Percentiles rank a stretch among this genome's conserved stretches.
These are phyloP conservation scores for Enteromius radiatus DNA, from an alignment of 2,797 vertebrate genomes.

Conservation along the genomic window DNA sequence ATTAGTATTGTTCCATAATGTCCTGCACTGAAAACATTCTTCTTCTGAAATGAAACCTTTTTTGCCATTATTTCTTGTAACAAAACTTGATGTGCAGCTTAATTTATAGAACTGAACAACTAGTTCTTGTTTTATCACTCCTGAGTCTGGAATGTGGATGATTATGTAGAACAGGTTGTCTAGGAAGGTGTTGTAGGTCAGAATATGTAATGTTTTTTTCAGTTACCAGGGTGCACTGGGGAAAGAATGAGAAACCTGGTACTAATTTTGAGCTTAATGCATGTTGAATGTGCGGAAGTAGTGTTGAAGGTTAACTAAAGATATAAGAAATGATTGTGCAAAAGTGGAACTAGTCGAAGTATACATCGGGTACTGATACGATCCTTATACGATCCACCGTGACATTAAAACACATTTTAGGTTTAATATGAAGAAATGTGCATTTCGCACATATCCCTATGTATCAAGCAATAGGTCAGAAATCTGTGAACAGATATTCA, in stretches of 20 bases:
- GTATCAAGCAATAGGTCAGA: too few relatives aligned
- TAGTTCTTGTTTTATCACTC: constrained; percentile 1
- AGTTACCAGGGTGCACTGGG: neutral
- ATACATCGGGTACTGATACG: too few relatives aligned
- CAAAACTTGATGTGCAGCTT: neutral
- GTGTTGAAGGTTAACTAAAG: neutral
- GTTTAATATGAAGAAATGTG: too few relatives aligned
- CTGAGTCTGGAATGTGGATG: constrained; percentile 17
- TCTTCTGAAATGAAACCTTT: neutral
- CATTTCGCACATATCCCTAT: too few relatives aligned
- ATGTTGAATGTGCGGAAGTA: neutral
- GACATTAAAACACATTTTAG: too few relatives aligned
- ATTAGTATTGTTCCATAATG: neutral
- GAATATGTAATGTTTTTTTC: neutral
- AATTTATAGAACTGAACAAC: neutral
- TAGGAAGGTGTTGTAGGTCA: neutral
- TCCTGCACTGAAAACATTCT: neutral
- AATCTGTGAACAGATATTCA: too few relatives aligned
- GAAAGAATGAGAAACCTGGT: neutral
- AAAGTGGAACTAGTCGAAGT: neutral
- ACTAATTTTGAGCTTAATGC: too few relatives aligned
- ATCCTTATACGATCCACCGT: too few relatives aligned
- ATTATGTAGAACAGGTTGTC: constrained; percentile 2
- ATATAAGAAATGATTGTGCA: neutral
- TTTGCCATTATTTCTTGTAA: neutral